Conservation (phyloP, 2,888 invertebrate species). For the Artemia sinica region DNA sequence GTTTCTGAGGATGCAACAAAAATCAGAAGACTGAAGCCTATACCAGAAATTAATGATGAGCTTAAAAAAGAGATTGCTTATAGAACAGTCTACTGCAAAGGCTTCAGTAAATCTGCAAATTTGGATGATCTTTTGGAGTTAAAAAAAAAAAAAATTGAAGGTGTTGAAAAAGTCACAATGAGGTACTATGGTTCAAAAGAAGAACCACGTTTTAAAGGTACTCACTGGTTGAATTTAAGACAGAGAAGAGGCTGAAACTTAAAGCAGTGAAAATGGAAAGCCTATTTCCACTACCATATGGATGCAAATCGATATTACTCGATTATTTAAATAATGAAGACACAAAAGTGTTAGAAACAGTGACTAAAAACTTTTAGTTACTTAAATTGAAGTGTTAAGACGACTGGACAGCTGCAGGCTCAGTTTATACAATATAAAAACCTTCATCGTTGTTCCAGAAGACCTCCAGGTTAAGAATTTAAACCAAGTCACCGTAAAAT, state of each 20-base stretch:
- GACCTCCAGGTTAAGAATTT: too few relatives aligned
- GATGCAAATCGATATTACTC: too few relatives aligned
- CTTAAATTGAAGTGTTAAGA: too few relatives aligned
- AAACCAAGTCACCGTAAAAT: too few relatives aligned
- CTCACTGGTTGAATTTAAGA: slow-evolving; percentile 72
- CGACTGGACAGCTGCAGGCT: too few relatives aligned
- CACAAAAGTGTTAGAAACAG: too few relatives aligned
- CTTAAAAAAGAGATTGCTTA: slow-evolving; percentile 54
- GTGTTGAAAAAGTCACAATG: slow-evolving; percentile 47
- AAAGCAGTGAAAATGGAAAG: too few relatives aligned
- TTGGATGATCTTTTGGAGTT: slow-evolving; percentile 55
- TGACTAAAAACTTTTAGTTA: too few relatives aligned
- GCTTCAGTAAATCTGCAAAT: slow-evolving; percentile 48
- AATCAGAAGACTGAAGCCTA: slow-evolving; percentile 52
- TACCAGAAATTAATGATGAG: slow-evolving; percentile 70
- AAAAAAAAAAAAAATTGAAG: slow-evolving; percentile 49
- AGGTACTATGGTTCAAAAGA: slow-evolving; percentile 42
- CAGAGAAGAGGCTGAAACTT: slow-evolving; percentile 61
- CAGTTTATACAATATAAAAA: too few relatives aligned
- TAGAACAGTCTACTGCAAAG: slow-evolving; percentile 72
- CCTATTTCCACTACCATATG: too few relatives aligned
- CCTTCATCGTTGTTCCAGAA: too few relatives aligned
- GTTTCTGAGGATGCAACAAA: slow-evolving; percentile 49
- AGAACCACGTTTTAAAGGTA: slow-evolving; percentile 59
- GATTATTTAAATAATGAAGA: too few relatives aligned